phyloP scores from a whole-genome alignment of 2,888 invertebrate genomes.

The Halictus quadricinctus region DNA sequence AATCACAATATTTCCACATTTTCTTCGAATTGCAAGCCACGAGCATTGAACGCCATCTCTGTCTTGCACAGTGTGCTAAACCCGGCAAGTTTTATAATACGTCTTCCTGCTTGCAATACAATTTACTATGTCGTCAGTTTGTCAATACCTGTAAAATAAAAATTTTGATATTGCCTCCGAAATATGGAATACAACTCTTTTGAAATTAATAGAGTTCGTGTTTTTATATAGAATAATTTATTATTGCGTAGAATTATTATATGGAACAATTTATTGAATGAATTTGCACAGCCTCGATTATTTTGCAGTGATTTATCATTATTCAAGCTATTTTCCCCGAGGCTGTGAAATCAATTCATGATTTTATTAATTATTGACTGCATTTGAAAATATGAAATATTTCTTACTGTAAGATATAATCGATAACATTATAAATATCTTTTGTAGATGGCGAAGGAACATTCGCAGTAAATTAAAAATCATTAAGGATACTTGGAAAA shows the following conservation, averaged over 20 bases:
- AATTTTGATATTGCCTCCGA: background rate
- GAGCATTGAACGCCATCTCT: too few relatives aligned
- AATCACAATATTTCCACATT: conserved; percentile 66
- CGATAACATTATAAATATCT: background rate
- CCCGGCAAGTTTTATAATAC: too few relatives aligned
- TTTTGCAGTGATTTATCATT: background rate
- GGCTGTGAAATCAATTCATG: background rate
- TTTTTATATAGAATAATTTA: background rate
- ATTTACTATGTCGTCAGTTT: too few relatives aligned
- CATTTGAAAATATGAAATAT: background rate
- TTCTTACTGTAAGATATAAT: background rate
- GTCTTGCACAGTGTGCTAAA: too few relatives aligned
- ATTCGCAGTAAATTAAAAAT: background rate
- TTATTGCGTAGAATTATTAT: background rate
- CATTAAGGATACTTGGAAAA: background rate
- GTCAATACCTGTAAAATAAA: background rate
- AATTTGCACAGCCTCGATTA: background rate
- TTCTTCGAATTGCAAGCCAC: background rate
- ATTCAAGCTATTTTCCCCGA: background rate
- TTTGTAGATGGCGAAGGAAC: background rate
- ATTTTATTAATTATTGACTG: conserved; percentile 5
- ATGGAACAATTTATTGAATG: background rate
- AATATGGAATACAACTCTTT: background rate
- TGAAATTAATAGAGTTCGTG: background rate
- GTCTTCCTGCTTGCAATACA: too few relatives aligned